These are phyloP conservation scores for Sebastes matsubarae DNA, from an alignment of 2,797 vertebrate genomes.

Conservation along the genomic window DNA sequence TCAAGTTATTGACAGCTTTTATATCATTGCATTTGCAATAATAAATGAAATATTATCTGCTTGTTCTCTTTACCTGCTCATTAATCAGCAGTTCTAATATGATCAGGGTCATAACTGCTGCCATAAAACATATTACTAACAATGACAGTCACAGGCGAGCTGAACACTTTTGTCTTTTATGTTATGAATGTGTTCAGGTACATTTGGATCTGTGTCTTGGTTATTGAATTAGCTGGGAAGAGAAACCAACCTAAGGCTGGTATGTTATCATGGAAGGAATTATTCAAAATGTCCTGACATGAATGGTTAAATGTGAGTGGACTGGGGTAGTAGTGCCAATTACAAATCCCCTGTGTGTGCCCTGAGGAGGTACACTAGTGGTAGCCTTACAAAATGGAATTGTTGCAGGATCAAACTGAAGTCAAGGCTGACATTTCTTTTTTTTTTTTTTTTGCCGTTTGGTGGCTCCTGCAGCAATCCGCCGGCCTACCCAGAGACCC, in stretches of 20 bases:
- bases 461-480: not conserved
- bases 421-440: not conserved
- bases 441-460: not conserved
- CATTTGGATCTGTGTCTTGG: not conserved
- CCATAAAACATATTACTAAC: not conserved
- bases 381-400: constrained; percentile 31
- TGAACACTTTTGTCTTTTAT: not conserved
- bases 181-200: not conserved
- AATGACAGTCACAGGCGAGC: not conserved
- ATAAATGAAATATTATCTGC: not conserved
- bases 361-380: constrained; percentile 3
- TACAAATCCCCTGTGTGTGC: constrained; percentile 26
- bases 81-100: not conserved
- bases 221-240: not conserved
- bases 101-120: too few relatives aligned
- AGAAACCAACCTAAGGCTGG: not conserved
- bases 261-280: not conserved
- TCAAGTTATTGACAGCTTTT: not conserved
- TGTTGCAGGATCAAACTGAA: constrained; percentile 41
- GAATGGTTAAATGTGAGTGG: constrained; percentile 7
- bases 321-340: constrained; percentile 8
- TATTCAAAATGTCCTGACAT: constrained; percentile 8
- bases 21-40: not conserved
- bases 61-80: not conserved
- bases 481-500: not conserved